Base-by-base conservation (phyloP, 2,888 invertebrate species). In the Sericinus montela region DNA sequence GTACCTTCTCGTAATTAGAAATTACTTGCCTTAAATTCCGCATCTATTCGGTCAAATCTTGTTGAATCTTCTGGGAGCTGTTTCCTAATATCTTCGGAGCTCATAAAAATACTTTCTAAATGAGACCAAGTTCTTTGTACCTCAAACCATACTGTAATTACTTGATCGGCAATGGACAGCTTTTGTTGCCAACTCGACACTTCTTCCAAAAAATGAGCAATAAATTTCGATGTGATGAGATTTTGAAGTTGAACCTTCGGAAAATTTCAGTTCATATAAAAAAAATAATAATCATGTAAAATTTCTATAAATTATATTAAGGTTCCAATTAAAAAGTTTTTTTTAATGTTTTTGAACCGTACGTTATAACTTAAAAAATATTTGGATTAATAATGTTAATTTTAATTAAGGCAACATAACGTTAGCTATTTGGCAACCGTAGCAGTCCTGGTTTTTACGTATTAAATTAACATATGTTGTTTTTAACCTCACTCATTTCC, bases 91-190 rank as follows among this genome's bases (percentile, higher is more conserved):
- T 98, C 98, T 77, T 98, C 98, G 0, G 98, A 98, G 59, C 97
- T 98, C 93, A 98, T 98, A 76, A 98, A 98, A 73, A 98, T 98
- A 65, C 97, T 97, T 85, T 98, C 98, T 54, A 98, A 91, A 83
- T 98, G 97, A 65, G 96, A 96, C 98, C 98, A 98, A 16, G 98
- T 98, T 48, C 98, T 90, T 84, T 98, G 98, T 19, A 98, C 98
- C 87, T 98, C 98, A 86, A 98, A 97, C 96, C 97, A 97, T 5
- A 95, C 90, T 0, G 95, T 94, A 45, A 96, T 96, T 7, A 96
- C 98, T 89, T 97, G 97, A 86, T 98, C 98, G 29, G 98, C 98
- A 57, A 96, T 92, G 53, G 96, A 95, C 13, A 98, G 84, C 69
- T 97, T 97, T 67, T 94, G 94, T 77, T 98, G 98, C 98, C 98